Evolutionary conservation across 2,113 vertebrate genomes (phyloP).

Genomic region (Dolichallabes microphthalmus): DNA sequence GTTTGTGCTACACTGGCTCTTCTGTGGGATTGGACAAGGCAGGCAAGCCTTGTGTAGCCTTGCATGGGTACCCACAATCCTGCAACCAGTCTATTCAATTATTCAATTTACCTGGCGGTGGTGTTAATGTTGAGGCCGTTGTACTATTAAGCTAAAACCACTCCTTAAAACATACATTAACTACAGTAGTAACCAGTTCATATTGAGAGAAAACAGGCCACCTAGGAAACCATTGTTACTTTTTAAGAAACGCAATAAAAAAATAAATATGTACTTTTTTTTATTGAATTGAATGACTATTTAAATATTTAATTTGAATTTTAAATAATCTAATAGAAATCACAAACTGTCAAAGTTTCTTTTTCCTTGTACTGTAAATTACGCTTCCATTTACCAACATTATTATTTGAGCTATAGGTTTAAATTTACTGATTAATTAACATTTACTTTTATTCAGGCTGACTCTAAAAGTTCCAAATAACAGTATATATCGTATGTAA

Average conservation of each 20-base stretch:
- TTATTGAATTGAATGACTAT: no score
- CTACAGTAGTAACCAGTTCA: not conserved
- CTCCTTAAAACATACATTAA: not conserved
- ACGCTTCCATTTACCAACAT: not conserved
- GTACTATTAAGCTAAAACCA: not conserved
- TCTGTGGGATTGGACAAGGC: no score
- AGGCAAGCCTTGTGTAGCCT: no score
- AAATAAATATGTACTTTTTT: no score
- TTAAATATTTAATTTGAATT: no score
- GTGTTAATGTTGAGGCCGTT: no score
- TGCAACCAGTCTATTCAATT: no score
- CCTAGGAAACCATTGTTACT: not conserved
- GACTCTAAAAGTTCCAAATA: not conserved
- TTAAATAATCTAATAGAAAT: not conserved
- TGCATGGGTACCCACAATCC: no score
- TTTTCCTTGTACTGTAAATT: not conserved
- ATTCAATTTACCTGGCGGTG: no score
- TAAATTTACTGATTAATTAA: not conserved
- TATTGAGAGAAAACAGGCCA: not conserved
- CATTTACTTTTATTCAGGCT: not conserved
- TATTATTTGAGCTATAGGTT: not conserved
- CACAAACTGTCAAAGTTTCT: not conserved
- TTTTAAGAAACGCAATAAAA: not conserved
- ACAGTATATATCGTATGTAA: not conserved
- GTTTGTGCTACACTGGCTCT: no score